Percentiles rank a stretch among this genome's conserved stretches.
phyloP scores from a whole-genome alignment of 1,140 invertebrate species.

The Coelopa frigida region DNA sequence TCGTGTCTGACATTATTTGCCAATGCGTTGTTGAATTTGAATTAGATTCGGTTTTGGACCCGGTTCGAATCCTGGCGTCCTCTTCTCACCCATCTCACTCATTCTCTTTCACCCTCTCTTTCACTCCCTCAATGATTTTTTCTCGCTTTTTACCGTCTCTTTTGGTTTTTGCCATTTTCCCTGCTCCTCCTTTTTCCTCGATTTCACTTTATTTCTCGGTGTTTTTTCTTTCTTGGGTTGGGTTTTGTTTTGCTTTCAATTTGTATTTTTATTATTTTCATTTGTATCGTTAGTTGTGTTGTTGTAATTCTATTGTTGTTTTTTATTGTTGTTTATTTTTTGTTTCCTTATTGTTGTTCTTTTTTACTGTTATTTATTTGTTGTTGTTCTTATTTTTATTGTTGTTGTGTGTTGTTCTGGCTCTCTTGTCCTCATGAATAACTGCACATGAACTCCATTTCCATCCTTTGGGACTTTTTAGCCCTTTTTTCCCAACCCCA shows the following conservation, averaged over 20 bases:
- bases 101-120: conserved; percentile 2
- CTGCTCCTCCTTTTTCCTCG: not conserved
- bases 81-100: not conserved
- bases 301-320: too few species aligned
- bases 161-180: not conserved
- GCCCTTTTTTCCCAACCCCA: too few species aligned
- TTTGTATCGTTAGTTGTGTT: conserved; percentile 36
- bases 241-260: conserved; percentile 45
- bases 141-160: not conserved
- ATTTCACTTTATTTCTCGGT: too few species aligned
- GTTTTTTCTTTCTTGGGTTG: conserved; percentile 10
- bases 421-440: too few species aligned
- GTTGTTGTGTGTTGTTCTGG: too few species aligned
- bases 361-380: too few species aligned
- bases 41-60: conserved; percentile 29
- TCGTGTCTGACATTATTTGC: too few species aligned
- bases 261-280: conserved; percentile 45
- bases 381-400: too few species aligned
- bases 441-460: too few species aligned
- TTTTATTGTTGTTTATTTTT: too few species aligned
- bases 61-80: not conserved
- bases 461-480: too few species aligned
- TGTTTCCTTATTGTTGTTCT: too few species aligned
- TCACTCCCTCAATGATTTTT: not conserved
- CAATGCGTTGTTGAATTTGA: conserved; percentile 33